phyloP scores from a whole-genome alignment of 2,113 vertebrate species.

The Alectura lathami region DNA sequence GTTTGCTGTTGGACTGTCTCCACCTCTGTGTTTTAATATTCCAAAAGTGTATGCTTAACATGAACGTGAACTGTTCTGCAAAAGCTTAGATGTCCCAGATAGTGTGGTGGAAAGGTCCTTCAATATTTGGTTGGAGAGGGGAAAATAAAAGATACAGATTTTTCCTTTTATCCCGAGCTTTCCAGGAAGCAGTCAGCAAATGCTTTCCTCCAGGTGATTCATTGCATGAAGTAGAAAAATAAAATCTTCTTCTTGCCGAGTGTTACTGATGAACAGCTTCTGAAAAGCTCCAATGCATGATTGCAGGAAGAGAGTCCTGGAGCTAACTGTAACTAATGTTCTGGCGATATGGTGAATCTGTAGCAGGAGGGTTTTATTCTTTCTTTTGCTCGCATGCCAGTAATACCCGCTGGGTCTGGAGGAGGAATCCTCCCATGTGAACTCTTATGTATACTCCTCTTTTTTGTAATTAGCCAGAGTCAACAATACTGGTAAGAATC shows the following conservation, averaged over 20 bases:
- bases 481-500: not conserved
- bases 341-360: not conserved
- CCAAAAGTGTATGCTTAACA: not conserved
- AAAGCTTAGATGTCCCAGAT: not conserved
- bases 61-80: not conserved
- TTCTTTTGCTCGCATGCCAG: not conserved
- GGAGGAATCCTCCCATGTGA: not conserved
- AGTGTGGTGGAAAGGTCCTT: not conserved
- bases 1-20: not conserved
- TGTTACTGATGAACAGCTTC: not conserved
- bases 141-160: not conserved
- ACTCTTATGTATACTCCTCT: not conserved
- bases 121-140: rapidly evolving
- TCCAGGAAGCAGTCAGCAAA: not conserved
- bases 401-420: not conserved
- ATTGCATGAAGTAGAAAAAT: not conserved
- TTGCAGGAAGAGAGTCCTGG: not conserved
- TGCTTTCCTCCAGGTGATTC: not conserved
- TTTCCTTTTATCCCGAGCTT: slow-evolving; percentile 10
- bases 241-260: not conserved
- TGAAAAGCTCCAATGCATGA: not conserved
- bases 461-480: not conserved
- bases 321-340: slow-evolving; percentile 1
- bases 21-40: slow-evolving; percentile 18
- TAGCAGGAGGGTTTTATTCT: not conserved